phyloP scores from a whole-genome alignment of 2,113 vertebrate genomes.

The Ahaetulla prasina region DNA sequence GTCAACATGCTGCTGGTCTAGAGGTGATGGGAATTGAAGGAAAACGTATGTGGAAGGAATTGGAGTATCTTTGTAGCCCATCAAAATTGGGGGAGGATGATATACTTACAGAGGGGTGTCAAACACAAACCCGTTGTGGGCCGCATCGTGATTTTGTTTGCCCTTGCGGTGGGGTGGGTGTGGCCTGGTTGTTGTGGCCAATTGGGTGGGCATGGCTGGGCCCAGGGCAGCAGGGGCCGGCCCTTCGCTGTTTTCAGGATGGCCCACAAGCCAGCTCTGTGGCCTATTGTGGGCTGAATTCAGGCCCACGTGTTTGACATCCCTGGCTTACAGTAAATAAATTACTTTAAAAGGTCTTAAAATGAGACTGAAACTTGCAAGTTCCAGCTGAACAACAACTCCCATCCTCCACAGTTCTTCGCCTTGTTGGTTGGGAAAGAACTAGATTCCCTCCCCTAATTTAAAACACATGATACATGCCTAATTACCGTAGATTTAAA shows the following conservation, averaged over 20 bases:
- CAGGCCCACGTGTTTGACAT: too few species aligned
- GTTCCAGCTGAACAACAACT: background rate
- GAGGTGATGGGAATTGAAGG: background rate
- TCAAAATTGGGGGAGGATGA: background rate
- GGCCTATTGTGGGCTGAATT: too few species aligned
- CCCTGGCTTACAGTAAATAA: background rate
- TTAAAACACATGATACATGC: background rate
- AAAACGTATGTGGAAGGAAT: background rate
- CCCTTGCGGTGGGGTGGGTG: too few species aligned
- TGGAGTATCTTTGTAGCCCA: background rate
- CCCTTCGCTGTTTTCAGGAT: too few species aligned
- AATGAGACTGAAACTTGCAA: background rate
- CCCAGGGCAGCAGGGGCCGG: too few species aligned
- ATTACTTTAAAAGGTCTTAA: background rate
- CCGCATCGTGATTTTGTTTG: too few species aligned
- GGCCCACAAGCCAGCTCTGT: too few species aligned
- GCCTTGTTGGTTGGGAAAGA: background rate
- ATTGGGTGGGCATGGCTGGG: too few species aligned
- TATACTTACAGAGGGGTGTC: background rate
- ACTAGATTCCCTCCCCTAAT: background rate
- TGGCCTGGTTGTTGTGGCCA: too few species aligned
- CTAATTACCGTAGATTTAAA: background rate
- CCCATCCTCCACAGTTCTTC: background rate
- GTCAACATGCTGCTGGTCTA: background rate
- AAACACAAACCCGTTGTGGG: too few species aligned